These are phyloP conservation scores for Steinernema carpocapsae DNA, from an alignment of 2,888 invertebrate species.

Conservation along the genomic window DNA sequence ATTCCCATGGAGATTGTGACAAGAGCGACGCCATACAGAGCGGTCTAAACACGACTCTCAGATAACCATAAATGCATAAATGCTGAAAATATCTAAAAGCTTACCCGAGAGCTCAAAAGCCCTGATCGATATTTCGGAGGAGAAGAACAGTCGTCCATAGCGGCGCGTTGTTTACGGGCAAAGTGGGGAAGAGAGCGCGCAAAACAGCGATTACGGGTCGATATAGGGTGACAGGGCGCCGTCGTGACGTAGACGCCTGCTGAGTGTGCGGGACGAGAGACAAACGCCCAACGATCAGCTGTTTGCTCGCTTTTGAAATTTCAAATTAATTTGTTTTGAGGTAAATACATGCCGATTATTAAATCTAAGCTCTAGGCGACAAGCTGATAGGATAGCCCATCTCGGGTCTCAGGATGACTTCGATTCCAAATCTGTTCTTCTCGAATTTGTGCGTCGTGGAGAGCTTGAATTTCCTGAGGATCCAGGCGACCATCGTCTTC, in stretches of 20 bases:
- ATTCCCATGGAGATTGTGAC: neutral
- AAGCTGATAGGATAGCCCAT: conserved; percentile 16
- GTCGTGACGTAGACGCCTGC: neutral
- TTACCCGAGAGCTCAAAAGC: neutral
- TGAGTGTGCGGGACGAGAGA: neutral
- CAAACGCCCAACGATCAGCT: too few relatives aligned
- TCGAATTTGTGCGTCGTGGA: conserved; percentile 64
- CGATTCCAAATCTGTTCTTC: conserved; percentile 46
- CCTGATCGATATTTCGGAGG: conserved; percentile 10
- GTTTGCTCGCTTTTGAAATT: too few relatives aligned
- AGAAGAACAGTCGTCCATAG: neutral
- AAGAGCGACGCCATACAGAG: neutral
- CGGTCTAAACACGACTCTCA: conserved; percentile 15
- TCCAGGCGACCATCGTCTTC: conserved; percentile 68
- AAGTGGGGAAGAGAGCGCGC: neutral
- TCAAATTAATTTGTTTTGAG: too few relatives aligned
- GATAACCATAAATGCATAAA: too few relatives aligned
- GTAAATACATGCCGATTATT: too few relatives aligned
- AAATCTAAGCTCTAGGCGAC: too few relatives aligned
- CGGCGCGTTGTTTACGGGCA: conserved; percentile 3
- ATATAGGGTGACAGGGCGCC: neutral
- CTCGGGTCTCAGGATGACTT: conserved; percentile 37
- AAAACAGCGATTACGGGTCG: neutral
- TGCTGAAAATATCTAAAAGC: neutral
- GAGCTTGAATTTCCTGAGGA: conserved; percentile 67